Conservation (phyloP, 2,888 invertebrate genomes). For the Eurois occulta region DNA sequence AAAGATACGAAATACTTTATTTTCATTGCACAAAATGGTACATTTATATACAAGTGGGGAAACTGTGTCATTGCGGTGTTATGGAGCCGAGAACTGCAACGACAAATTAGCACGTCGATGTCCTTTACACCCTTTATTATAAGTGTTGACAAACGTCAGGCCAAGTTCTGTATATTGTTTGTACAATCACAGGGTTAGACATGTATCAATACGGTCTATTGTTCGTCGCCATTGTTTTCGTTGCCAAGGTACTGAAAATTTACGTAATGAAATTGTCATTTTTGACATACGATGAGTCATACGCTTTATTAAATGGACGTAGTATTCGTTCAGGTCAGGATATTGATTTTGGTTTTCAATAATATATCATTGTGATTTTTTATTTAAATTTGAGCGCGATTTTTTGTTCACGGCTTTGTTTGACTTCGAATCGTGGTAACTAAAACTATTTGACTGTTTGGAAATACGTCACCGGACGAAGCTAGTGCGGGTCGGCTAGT, state of each 20-base stretch:
- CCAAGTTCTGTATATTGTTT: constrained; percentile 55
- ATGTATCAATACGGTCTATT: constrained; percentile 68
- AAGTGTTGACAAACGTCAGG: constrained; percentile 66
- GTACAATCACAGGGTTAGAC: constrained; percentile 41
- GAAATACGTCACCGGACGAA: too few species aligned
- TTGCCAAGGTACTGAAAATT: constrained; percentile 40
- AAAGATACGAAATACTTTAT: neutral
- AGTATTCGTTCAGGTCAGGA: constrained; percentile 37
- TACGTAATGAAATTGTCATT: constrained; percentile 60
- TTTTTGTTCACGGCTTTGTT: constrained; percentile 1
- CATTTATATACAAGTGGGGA: too few species aligned
- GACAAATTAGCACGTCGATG: neutral
- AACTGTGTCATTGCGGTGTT: too few species aligned
- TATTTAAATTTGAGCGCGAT: neutral
- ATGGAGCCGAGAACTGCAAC: too few species aligned
- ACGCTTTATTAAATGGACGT: constrained; percentile 29
- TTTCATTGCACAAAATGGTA: neutral
- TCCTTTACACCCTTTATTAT: neutral
- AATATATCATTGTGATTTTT: neutral
- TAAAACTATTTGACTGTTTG: too few species aligned
- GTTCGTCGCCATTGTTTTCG: constrained; percentile 58
- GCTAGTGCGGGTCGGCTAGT: neutral
- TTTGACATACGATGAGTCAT: constrained; percentile 60
- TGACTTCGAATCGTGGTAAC: neutral
- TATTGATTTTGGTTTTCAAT: constrained; percentile 50